Evolutionary conservation across 2,888 invertebrate genomes (phyloP).

Genomic region (Fissipunctia ypsillon): DNA sequence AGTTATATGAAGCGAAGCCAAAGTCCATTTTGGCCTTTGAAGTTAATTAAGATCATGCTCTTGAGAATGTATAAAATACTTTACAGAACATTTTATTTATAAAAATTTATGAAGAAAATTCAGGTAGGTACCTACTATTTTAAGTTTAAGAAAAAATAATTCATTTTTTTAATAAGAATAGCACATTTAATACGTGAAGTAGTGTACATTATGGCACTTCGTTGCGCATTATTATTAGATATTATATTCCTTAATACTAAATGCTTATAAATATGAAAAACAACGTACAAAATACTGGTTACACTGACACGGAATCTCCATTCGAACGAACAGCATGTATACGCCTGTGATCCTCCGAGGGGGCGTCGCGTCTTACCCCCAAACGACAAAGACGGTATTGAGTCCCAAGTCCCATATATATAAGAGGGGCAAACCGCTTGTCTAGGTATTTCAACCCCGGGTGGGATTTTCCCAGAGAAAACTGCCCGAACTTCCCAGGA

Average conservation of each 20-base stretch:
- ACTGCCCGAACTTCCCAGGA: constrained; percentile 11
- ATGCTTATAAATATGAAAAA: constrained; percentile 75
- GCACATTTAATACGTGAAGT: constrained; percentile 78
- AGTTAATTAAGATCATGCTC: constrained; percentile 9
- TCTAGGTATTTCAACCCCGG: background rate
- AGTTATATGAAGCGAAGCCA: background rate
- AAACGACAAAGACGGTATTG: constrained; percentile 13
- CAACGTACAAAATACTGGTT: constrained; percentile 82
- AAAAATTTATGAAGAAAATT: no score
- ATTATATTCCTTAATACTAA: constrained; percentile 62
- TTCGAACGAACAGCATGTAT: constrained; percentile 51
- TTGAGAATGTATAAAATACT: background rate
- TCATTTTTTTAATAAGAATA: constrained; percentile 63
- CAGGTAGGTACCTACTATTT: background rate
- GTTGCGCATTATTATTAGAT: constrained; percentile 73
- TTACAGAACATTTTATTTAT: background rate
- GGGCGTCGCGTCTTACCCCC: constrained; percentile 13
- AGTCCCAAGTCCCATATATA: constrained; percentile 14
- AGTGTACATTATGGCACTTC: constrained; percentile 86
- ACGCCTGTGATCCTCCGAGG: constrained; percentile 35
- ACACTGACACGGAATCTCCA: constrained; percentile 71
- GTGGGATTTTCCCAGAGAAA: constrained; percentile 14
- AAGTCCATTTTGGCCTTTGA: background rate
- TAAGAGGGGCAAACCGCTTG: constrained; percentile 5
- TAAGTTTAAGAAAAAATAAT: background rate